phyloP scores from a whole-genome alignment of 2,888 invertebrate species.

The Nemurella pictetii region DNA sequence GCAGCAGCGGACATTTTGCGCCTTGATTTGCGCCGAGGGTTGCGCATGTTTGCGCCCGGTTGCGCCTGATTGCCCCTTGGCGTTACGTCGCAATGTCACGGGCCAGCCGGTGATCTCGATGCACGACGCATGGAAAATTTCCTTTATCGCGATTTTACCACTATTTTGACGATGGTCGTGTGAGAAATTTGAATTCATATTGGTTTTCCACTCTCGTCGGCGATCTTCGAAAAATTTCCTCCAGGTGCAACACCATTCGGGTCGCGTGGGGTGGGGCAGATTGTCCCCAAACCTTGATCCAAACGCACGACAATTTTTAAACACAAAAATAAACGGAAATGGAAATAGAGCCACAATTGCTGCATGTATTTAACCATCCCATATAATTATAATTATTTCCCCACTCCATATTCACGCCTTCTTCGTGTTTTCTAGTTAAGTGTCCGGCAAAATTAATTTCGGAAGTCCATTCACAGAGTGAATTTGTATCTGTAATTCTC shows the following conservation, averaged over 20 bases:
- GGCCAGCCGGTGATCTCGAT: not conserved
- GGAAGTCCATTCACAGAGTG: no score
- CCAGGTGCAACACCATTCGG: not conserved
- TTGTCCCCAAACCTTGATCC: not conserved
- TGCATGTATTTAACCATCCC: not conserved
- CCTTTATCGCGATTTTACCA: not conserved
- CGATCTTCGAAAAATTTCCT: no score
- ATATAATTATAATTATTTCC: not conserved
- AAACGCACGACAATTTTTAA: not conserved
- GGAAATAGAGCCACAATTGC: no score
- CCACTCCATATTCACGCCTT: not conserved
- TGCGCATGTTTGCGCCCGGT: no score
- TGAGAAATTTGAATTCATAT: not conserved
- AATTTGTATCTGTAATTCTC: not conserved
- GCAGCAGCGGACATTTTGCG: not conserved
- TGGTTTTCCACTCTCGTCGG: not conserved
- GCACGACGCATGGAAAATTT: not conserved
- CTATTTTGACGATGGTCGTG: not conserved
- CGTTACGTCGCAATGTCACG: no score
- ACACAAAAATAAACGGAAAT: not conserved
- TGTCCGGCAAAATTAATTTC: not conserved
- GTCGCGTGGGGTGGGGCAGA: not conserved
- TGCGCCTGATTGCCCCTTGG: no score
- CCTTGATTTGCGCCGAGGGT: no score
- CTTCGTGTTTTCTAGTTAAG: not conserved